These are phyloP conservation scores for Batillaria attramentaria DNA, from an alignment of 1,140 invertebrate species.

Conservation along the genomic window DNA sequence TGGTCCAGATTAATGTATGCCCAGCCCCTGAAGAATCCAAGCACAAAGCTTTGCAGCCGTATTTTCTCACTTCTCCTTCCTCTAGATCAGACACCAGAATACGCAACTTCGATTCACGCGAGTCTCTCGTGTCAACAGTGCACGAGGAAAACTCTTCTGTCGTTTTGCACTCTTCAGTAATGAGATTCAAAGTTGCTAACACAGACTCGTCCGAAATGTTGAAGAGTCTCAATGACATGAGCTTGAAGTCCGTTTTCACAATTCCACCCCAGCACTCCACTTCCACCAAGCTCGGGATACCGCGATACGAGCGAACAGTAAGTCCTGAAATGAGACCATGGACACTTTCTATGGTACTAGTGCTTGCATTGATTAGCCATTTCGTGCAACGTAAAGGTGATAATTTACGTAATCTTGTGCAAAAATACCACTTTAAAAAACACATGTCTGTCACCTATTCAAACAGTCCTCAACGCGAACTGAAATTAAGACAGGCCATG, in stretches of 20 bases:
- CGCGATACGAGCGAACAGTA: neutral
- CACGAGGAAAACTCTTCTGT: constrained; percentile 18
- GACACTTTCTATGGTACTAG: too few species aligned
- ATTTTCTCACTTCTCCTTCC: constrained; percentile 5
- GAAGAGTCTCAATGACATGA: constrained; percentile 6
- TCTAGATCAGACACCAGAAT: constrained; percentile 5
- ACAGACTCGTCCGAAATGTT: neutral
- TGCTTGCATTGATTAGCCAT: too few species aligned
- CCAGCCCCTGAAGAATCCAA: constrained; percentile 11
- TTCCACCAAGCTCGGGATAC: constrained; percentile 18
- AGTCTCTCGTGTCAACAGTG: neutral
- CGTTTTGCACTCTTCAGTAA: neutral
- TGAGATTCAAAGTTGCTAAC: constrained; percentile 2
- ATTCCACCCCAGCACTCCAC: constrained; percentile 21
- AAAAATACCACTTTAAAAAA: too few species aligned
- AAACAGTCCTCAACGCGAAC: too few species aligned
- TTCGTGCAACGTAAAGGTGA: too few species aligned
- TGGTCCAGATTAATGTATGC: neutral
- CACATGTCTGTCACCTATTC: too few species aligned
- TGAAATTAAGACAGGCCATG: too few species aligned
- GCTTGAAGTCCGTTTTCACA: neutral
- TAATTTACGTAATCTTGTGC: too few species aligned
- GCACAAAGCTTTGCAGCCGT: constrained; percentile 8
- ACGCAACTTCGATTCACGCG: neutral
- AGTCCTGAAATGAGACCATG: neutral